These are phyloP conservation scores for Phoenicopterus ruber DNA, from an alignment of 2,113 vertebrate species.

Conservation along the genomic window DNA sequence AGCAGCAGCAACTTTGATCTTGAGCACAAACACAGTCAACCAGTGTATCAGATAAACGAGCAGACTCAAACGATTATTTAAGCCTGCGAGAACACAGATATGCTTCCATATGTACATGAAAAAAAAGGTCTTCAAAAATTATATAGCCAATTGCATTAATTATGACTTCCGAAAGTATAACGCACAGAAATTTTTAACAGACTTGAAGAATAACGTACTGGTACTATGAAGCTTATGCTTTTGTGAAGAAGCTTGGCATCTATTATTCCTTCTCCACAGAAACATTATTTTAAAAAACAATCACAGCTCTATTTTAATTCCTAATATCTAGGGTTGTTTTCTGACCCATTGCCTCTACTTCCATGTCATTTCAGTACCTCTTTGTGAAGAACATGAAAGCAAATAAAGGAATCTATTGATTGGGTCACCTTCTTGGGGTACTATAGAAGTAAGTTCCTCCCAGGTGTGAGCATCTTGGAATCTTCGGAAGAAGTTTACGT, in stretches of 20 bases:
- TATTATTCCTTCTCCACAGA: background rate
- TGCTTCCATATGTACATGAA: background rate
- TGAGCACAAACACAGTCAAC: background rate
- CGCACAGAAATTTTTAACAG: background rate
- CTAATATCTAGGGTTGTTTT: background rate
- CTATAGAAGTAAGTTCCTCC: background rate
- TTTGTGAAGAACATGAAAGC: background rate
- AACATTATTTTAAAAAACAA: background rate
- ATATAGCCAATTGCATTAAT: background rate
- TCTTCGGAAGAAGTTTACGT: background rate
- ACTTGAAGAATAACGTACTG: background rate
- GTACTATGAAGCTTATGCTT: background rate
- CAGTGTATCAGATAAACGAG: background rate
- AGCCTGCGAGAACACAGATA: background rate
- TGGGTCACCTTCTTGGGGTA: background rate
- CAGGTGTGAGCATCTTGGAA: background rate
- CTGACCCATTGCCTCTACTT: background rate
- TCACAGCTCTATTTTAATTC: background rate
- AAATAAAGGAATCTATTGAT: background rate
- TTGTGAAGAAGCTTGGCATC: background rate
- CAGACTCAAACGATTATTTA: background rate
- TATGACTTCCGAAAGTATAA: background rate
- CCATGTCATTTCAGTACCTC: background rate
- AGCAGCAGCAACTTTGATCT: background rate
- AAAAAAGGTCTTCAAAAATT: background rate